Conservation (phyloP, 2,113 vertebrate species). For the Kryptolebias marmoratus region DNA sequence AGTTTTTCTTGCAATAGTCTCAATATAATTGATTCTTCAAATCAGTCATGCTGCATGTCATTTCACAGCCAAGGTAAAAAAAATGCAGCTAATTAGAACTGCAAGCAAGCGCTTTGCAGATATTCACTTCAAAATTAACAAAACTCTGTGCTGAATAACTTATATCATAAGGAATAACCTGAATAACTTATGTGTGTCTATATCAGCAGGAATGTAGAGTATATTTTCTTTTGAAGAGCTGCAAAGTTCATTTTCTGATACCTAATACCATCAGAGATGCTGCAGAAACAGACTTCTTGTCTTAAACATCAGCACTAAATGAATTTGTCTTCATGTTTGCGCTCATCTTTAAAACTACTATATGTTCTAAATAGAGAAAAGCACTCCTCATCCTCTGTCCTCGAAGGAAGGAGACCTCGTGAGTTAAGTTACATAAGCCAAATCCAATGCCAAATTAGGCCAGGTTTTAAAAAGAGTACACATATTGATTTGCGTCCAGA, state of each 20-base stretch:
- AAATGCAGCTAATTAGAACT: background rate
- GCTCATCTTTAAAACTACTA: background rate
- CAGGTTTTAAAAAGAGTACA: conserved; percentile 39
- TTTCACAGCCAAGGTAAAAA: too few species aligned
- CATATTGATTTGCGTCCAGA: conserved; percentile 59
- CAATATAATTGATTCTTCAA: too few species aligned
- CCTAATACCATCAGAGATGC: too few species aligned
- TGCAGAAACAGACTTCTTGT: too few species aligned
- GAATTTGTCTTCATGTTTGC: background rate
- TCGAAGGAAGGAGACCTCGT: background rate
- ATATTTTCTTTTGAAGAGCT: too few species aligned
- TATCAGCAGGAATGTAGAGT: background rate
- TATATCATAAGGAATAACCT: too few species aligned
- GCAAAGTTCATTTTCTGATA: too few species aligned
- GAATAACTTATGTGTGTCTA: too few species aligned
- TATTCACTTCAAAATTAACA: too few species aligned
- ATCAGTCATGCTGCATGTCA: too few species aligned
- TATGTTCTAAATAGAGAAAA: background rate
- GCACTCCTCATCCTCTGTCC: background rate
- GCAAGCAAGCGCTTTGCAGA: background rate
- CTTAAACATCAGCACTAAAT: too few species aligned
- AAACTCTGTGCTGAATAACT: too few species aligned
- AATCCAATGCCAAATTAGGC: background rate
- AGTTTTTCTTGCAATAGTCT: background rate
- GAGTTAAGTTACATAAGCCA: background rate